These are phyloP conservation scores for Beaufortia kweichowensis DNA, from an alignment of 2,113 vertebrate genomes.

Conservation along the genomic window DNA sequence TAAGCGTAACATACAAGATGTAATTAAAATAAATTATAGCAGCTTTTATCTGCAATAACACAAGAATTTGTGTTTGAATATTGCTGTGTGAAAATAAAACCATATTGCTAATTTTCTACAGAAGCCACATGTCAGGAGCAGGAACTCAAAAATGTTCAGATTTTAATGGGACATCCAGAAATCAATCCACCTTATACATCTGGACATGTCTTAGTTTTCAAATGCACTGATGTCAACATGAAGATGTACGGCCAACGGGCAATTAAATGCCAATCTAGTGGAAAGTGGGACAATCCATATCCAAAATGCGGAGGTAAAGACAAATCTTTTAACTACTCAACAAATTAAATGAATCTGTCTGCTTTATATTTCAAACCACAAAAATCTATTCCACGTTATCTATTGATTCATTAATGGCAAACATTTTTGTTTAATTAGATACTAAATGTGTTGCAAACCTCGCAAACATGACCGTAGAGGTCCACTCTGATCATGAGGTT, in stretches of 20 bases:
- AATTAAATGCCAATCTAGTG: slow-evolving; percentile 72
- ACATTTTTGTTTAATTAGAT: no score
- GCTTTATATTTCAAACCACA: no score
- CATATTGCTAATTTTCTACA: background rate
- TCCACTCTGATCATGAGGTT: no score
- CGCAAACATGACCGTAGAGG: no score
- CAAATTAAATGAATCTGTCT: no score
- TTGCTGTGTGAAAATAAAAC: no score
- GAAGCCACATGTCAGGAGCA: slow-evolving; percentile 4
- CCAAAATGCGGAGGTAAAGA: slow-evolving; percentile 77
- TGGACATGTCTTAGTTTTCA: slow-evolving; percentile 75
- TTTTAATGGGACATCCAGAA: slow-evolving; percentile 19
- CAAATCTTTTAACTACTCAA: background rate
- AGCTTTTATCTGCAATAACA: no score
- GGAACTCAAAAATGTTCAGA: slow-evolving; percentile 12
- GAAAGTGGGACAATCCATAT: slow-evolving; percentile 69
- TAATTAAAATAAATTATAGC: no score
- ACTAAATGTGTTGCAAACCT: background rate
- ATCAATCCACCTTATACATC: slow-evolving; percentile 45
- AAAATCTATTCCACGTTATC: no score
- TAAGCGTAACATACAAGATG: no score
- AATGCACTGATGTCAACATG: slow-evolving; percentile 61
- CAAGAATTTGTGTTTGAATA: no score
- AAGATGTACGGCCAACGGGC: slow-evolving; percentile 58
- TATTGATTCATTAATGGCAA: no score